These are phyloP conservation scores for Limanda limanda DNA, from an alignment of 2,113 vertebrate genomes.

Conservation along the genomic window DNA sequence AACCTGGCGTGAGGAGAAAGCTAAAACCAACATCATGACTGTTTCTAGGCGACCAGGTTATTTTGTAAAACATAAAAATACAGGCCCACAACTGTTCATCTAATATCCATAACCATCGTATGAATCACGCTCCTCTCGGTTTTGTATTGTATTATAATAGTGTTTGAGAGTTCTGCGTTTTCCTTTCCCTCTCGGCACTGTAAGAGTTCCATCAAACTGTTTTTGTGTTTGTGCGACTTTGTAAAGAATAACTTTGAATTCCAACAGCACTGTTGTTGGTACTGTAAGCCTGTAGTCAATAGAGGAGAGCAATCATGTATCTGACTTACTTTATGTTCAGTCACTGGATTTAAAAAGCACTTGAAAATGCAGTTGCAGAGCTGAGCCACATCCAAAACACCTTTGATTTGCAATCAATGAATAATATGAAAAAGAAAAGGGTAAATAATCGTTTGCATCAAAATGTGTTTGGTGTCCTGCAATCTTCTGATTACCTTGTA, in stretches of 20 bases:
- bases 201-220: conserved; percentile 38
- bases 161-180: conserved; percentile 21
- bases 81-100: conserved; percentile 25
- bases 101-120: conserved; percentile 37
- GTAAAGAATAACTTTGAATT: conserved; percentile 47
- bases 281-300: conserved; percentile 30
- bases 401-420: conserved; percentile 39
- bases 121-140: conserved; percentile 26
- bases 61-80: conserved; percentile 34
- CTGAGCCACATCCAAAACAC: conserved; percentile 67
- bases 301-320: conserved; percentile 38
- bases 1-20: conserved; percentile 13
- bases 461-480: conserved; percentile 49
- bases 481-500: conserved; percentile 57
- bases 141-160: conserved; percentile 37
- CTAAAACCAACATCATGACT: conserved; percentile 46
- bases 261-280: conserved; percentile 35
- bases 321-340: conserved; percentile 53
- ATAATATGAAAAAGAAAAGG: conserved; percentile 18
- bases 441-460: conserved; percentile 17
- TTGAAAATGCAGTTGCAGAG: conserved; percentile 67
- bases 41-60: conserved; percentile 54
- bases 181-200: conserved; percentile 24
- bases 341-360: conserved; percentile 72
- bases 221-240: conserved; percentile 60